A percentile compares a stretch with the other conserved stretches of the same genome.
Conservation (phyloP, 2,888 invertebrate genomes). For the Xestia ashworthii region DNA sequence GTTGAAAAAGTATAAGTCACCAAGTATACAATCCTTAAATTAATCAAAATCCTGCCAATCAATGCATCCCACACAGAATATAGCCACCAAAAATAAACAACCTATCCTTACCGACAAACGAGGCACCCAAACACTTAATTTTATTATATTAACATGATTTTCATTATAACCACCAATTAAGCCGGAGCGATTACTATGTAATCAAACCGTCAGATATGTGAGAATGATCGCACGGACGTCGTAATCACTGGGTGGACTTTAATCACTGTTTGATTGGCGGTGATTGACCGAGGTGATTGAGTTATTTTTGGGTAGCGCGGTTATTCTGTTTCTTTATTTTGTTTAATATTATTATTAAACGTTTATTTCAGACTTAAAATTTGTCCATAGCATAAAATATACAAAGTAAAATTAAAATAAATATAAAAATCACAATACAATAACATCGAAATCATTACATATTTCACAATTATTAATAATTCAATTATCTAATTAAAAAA, state of each 20-base stretch:
- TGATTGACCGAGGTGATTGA: constrained; percentile 58
- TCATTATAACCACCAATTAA: constrained; percentile 69
- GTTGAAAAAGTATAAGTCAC: too few species aligned
- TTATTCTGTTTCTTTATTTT: constrained; percentile 26
- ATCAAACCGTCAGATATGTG: constrained; percentile 66
- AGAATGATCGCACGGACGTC: constrained; percentile 64
- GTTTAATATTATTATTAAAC: too few species aligned
- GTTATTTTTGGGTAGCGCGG: constrained; percentile 48
- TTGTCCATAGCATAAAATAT: too few species aligned
- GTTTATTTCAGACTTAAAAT: too few species aligned
- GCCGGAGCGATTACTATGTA: constrained; percentile 58
- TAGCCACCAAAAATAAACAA: not conserved
- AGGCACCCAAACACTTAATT: constrained; percentile 31
- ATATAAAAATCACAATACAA: too few species aligned
- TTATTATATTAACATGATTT: constrained; percentile 55
- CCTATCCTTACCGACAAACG: constrained; percentile 26
- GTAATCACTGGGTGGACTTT: constrained; percentile 54
- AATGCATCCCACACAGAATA: not conserved
- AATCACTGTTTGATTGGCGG: constrained; percentile 53
- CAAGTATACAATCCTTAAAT: too few species aligned
- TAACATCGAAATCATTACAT: too few species aligned
- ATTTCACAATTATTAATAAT: too few species aligned
- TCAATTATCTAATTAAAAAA: too few species aligned
- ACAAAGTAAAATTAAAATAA: too few species aligned
- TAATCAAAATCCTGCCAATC: not conserved